Conservation (phyloP, 1,140 invertebrate species). For the Pentalonia nigronervosa region DNA sequence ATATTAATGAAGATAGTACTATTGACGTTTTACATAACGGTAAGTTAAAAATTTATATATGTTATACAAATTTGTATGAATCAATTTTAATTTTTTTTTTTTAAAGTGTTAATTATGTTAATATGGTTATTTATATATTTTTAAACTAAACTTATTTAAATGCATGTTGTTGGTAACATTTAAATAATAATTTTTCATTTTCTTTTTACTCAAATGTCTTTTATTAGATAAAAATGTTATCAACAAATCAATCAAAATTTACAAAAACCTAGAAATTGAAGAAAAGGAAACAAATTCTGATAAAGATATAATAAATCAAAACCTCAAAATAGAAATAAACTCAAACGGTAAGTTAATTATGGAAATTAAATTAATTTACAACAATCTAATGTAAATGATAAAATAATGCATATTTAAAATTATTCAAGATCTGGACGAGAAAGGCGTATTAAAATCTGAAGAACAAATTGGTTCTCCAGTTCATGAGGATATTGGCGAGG, state of each 20-base stretch:
- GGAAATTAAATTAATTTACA: background rate
- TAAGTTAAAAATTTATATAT: background rate
- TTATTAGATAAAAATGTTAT: slow-evolving; percentile 1
- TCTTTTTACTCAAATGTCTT: background rate
- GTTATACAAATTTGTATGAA: background rate
- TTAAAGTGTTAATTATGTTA: background rate
- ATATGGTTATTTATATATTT: background rate
- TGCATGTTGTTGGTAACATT: background rate
- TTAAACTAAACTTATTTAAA: background rate
- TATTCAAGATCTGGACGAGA: background rate
- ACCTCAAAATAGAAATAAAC: background rate
- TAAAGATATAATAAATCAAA: background rate
- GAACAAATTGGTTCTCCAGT: background rate
- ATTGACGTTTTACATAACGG: background rate
- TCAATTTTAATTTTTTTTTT: background rate
- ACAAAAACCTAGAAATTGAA: background rate
- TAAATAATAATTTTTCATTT: background rate
- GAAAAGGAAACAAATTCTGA: background rate
- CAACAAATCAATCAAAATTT: background rate
- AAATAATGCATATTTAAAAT: background rate
- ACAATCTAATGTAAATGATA: background rate
- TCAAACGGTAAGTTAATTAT: background rate
- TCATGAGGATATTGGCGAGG: background rate
- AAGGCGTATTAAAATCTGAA: background rate
- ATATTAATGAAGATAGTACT: background rate